Evolutionary conservation across 2,113 vertebrate genomes (phyloP).

Genomic region (Hemibagrus wyckioides): DNA sequence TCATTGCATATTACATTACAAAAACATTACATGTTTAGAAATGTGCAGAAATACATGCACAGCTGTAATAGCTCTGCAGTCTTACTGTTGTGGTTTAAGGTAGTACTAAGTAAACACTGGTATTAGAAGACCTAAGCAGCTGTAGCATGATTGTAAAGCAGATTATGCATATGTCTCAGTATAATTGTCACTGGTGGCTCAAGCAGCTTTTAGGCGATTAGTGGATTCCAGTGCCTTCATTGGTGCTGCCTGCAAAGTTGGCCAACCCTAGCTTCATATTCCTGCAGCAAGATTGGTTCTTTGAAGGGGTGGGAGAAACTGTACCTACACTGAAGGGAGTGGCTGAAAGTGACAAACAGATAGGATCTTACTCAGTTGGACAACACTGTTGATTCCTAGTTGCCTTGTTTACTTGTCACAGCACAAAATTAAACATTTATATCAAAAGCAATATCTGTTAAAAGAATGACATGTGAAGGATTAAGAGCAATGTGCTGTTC

Average conservation of each 20-base stretch:
- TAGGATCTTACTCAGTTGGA: background rate
- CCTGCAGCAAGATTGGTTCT: constrained; percentile 52
- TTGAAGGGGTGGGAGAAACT: constrained; percentile 41
- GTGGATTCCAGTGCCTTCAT: constrained; percentile 58
- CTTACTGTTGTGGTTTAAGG: background rate
- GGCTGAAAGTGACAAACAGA: constrained; percentile 22
- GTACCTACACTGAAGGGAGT: constrained; percentile 4
- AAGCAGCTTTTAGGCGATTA: constrained; percentile 67
- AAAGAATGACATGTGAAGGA: constrained; percentile 62
- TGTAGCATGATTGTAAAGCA: constrained; percentile 73
- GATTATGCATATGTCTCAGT: constrained; percentile 78
- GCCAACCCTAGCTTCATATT: constrained; percentile 59
- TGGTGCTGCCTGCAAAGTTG: constrained; percentile 60
- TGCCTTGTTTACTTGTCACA: background rate
- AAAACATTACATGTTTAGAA: background rate
- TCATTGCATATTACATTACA: background rate
- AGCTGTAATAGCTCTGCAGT: background rate
- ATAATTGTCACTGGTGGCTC: constrained; percentile 66
- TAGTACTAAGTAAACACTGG: constrained; percentile 62
- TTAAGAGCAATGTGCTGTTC: constrained; percentile 63
- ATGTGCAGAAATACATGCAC: background rate
- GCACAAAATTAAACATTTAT: background rate
- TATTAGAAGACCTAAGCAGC: constrained; percentile 61
- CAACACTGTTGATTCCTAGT: background rate
- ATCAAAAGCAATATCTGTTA: constrained; percentile 22